Percentiles rank a stretch among this genome's conserved stretches.
These are phyloP conservation scores for Chirona hameri DNA, from an alignment of 2,888 invertebrate species.

Conservation along the genomic window DNA sequence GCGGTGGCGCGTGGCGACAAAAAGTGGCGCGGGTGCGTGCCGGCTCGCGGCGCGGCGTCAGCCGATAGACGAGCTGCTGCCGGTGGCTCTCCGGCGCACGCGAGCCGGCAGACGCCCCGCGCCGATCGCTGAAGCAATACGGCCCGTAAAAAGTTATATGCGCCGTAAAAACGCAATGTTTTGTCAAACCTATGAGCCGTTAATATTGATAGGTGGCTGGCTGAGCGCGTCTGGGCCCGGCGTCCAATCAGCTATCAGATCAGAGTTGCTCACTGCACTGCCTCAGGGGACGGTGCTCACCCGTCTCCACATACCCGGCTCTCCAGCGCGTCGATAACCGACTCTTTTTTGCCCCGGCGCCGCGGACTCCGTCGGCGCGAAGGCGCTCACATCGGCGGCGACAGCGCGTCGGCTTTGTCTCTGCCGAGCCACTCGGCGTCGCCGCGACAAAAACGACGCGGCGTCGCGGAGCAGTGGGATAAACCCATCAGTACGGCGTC, in stretches of 20 bases:
- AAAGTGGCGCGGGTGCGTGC: constrained; percentile 3
- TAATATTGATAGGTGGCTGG: neutral
- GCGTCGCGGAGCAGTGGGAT: neutral
- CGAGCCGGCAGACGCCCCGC: neutral
- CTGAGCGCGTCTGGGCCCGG: neutral
- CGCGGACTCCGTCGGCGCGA: neutral
- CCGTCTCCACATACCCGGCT: neutral
- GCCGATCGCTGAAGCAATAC: neutral
- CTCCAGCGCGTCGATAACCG: neutral
- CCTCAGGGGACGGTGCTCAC: neutral
- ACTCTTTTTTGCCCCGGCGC: neutral
- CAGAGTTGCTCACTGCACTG: too few species aligned
- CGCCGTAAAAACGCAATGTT: constrained; percentile 25
- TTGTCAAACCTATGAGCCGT: constrained; percentile 25
- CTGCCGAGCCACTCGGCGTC: constrained; percentile 22
- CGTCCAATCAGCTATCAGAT: neutral
- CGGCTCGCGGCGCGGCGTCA: neutral
- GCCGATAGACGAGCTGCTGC: neutral
- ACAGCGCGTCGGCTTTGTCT: constrained; percentile 23
- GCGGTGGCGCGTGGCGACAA: neutral
- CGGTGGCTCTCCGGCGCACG: neutral
- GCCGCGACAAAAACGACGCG: neutral
- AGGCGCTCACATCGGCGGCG: neutral
- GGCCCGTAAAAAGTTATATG: neutral
- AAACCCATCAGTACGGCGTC: constrained; percentile 12